Conservation (phyloP, 1,140 invertebrate species). For the Drosophila novamexicana region DNA sequence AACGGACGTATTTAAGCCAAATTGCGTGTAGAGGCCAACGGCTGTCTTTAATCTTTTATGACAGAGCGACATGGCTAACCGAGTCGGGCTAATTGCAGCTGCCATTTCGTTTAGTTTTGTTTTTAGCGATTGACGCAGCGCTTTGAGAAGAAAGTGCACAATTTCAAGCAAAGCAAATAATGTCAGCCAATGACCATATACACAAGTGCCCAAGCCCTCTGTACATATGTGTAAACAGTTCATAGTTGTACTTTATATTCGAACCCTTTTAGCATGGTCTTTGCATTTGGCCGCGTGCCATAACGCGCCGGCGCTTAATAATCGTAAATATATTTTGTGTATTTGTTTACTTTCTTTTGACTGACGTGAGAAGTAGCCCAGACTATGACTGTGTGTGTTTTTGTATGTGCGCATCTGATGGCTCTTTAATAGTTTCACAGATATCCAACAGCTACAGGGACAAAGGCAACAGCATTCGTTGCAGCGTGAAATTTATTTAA, state of each 20-base stretch:
- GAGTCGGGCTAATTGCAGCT: constrained; percentile 61
- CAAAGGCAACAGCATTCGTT: constrained; percentile 28
- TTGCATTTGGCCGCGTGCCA: constrained; percentile 60
- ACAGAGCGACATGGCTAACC: constrained; percentile 18
- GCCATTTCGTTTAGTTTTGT: constrained; percentile 53
- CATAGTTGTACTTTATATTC: constrained; percentile 4
- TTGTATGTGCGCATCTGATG: constrained; percentile 47
- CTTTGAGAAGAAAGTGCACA: constrained; percentile 71
- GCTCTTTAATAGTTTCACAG: constrained; percentile 74
- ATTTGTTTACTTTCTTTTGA: constrained; percentile 75
- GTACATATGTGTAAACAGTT: not conserved
- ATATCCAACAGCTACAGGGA: constrained; percentile 27
- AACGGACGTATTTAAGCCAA: constrained; percentile 55
- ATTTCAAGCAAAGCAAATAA: constrained; percentile 61
- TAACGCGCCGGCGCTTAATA: constrained; percentile 56
- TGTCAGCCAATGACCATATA: constrained; percentile 50
- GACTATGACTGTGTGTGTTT: not conserved
- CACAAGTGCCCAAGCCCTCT: constrained; percentile 17
- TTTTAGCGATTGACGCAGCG: constrained; percentile 48
- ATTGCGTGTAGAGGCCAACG: constrained; percentile 54
- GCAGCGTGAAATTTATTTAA: constrained; percentile 70
- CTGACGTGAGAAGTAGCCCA: constrained; percentile 42
- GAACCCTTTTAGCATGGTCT: constrained; percentile 57
- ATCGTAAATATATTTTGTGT: constrained; percentile 66
- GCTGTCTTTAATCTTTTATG: constrained; percentile 67